phyloP scores from a whole-genome alignment of 2,797 vertebrate species.

The Aeoliscus strigatus region DNA sequence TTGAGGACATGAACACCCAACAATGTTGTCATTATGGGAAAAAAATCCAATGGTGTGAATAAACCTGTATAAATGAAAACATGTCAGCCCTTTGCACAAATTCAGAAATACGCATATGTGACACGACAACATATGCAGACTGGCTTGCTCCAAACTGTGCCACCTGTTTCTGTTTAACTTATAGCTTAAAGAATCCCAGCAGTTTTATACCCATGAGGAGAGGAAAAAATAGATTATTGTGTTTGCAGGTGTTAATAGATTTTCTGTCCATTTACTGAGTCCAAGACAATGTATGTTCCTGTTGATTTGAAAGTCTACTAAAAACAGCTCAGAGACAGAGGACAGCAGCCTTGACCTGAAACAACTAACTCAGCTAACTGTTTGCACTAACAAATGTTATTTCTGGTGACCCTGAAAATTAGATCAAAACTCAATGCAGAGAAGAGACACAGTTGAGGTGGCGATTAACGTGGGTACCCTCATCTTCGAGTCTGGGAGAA shows the following conservation, averaged over 20 bases:
- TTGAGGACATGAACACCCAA: neutral
- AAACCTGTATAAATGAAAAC: constrained; percentile 15
- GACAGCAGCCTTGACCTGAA: constrained; percentile 38
- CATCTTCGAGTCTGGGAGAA: constrained; percentile 24
- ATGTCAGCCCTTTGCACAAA: constrained; percentile 16
- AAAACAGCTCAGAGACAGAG: constrained; percentile 42
- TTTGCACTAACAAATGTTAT: constrained; percentile 55
- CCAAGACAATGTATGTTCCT: constrained; percentile 17
- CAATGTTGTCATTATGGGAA: constrained; percentile 19
- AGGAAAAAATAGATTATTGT: constrained; percentile 8
- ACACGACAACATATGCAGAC: constrained; percentile 23
- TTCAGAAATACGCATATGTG: too few species aligned
- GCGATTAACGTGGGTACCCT: constrained; percentile 32
- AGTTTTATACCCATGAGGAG: constrained; percentile 5
- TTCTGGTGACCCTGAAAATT: constrained; percentile 55
- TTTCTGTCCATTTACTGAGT: constrained; percentile 22
- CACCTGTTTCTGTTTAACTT: constrained; percentile 9
- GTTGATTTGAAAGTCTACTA: constrained; percentile 41
- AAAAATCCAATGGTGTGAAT: constrained; percentile 22
- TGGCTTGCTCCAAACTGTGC: constrained; percentile 1
- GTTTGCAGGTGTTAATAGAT: constrained; percentile 20
- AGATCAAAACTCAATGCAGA: constrained; percentile 54
- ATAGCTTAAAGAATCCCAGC: too few species aligned
- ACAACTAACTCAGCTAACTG: constrained; percentile 51
- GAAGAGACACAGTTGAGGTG: constrained; percentile 33